Base-by-base conservation (phyloP, 1,140 invertebrate genomes). In the Dysdera silvatica region DNA sequence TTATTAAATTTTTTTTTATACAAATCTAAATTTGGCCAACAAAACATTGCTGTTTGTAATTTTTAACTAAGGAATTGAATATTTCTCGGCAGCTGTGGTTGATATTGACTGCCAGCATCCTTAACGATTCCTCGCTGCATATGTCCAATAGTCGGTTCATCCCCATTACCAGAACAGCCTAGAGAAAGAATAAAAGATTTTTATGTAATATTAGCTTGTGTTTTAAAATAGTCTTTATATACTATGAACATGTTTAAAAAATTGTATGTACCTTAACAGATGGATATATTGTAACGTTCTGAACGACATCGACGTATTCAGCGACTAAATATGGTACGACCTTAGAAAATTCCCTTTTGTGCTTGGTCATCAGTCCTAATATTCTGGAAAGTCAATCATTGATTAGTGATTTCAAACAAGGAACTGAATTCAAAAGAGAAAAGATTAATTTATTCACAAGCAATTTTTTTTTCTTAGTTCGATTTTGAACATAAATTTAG, bases 311-410 rank as follows among this genome's bases (percentile, higher is more conserved):
- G 20, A 58, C 54, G 58, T 64, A 64, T 26, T 57, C 55, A 18
- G 61, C 61, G 53, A 64, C 32, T 2, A 64, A n/a, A 28, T 45
- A 43, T 23, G 61, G 54, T 6, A 53, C 61, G 7, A 64, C 20
- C 29, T 64, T 58, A 6, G 45, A 45, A 32, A 64, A 58, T 8
- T 43, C 47, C 6, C 2, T 41, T 41, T 64, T 53, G 20, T 64
- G 33, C 16, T 29, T 43, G 2, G 37, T 10, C n/a, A 64, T 49
- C 3, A 57, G 24, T 20, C 54, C 58, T 4, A 64, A 45, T 8
- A 64, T 45, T 20, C 61, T 64, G 31, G 18, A 58, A 28, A 8
- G 18, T 16, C 18, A 56, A 43, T 6, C 14, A n/a, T 23, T 35
- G n/a, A n/a, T n/a, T n/a, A n/a, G n/a, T n/a, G n/a, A n/a, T n/a